Evolutionary conservation across 2,888 invertebrate species (phyloP).

Genomic region (Scaptodrosophila latifasciaeformis): DNA sequence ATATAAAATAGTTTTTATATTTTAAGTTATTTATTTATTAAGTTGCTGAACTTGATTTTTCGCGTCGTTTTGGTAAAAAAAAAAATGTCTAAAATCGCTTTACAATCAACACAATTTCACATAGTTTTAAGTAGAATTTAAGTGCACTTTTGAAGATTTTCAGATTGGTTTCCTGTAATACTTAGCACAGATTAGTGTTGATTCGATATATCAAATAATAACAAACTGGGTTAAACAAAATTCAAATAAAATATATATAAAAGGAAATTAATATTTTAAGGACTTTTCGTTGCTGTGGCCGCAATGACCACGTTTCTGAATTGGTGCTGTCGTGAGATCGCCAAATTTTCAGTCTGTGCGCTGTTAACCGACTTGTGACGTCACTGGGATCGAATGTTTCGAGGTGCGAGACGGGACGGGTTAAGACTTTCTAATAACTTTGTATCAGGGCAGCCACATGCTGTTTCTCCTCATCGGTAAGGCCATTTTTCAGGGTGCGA

Average conservation of each 20-base stretch:
- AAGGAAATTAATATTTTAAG: constrained; percentile 22
- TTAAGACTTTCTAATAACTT: constrained; percentile 77
- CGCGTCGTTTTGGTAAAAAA: too few relatives aligned
- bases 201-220: too few relatives aligned
- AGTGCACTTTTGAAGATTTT: too few relatives aligned
- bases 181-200: constrained; percentile 5
- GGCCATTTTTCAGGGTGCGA: constrained; percentile 86
- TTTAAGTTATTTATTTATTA: constrained; percentile 24
- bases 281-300: constrained; percentile 23
- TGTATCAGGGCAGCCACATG: constrained; percentile 85
- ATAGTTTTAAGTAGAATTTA: not conserved
- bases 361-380: constrained; percentile 55
- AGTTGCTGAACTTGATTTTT: constrained; percentile 27
- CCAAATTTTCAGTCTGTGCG: constrained; percentile 60
- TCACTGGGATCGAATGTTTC: constrained; percentile 46
- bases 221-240: not conserved
- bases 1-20: constrained; percentile 9
- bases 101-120: constrained; percentile 49
- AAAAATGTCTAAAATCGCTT: constrained; percentile 38
- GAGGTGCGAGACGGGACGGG: constrained; percentile 1
- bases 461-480: constrained; percentile 87
- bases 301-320: not conserved
- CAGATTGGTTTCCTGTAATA: not conserved
- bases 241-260: constrained; percentile 24
- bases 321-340: constrained; percentile 51